Percentiles rank a stretch among this genome's conserved stretches.
Conservation (phyloP, 2,888 invertebrate genomes). For the Steinernema carpocapsae region DNA sequence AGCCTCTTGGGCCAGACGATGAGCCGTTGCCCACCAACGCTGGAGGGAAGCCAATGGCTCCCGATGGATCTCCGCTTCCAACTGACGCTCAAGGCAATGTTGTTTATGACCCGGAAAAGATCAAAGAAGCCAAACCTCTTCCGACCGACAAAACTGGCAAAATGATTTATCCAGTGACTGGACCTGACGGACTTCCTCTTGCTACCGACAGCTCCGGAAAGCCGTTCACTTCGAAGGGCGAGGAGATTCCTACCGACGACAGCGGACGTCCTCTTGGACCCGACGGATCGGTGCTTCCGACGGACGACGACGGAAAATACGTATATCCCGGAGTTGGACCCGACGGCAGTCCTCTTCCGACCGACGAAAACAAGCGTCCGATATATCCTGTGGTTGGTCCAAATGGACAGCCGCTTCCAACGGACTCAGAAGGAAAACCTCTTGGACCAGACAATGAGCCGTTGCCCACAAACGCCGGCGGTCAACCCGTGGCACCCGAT, state of each 20-base stretch:
- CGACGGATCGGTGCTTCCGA: conserved; percentile 36
- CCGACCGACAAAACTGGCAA: conserved; percentile 39
- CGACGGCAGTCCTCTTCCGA: conserved; percentile 39
- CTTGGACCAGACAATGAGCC: conserved; percentile 50
- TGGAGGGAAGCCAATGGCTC: conserved; percentile 42
- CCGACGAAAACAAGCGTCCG: conserved; percentile 41
- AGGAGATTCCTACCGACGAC: conserved; percentile 34
- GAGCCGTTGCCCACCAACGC: conserved; percentile 44
- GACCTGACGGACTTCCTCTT: conserved; percentile 33
- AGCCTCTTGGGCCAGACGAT: not conserved
- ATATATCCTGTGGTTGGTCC: conserved; percentile 45
- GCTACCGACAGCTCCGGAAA: conserved; percentile 45
- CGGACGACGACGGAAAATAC: conserved; percentile 34
- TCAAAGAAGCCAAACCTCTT: conserved; percentile 16
- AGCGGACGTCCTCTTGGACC: conserved; percentile 38
- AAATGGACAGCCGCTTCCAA: conserved; percentile 44
- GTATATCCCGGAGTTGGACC: conserved; percentile 35
- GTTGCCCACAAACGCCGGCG: conserved; percentile 44
- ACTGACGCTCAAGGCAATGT: conserved; percentile 43
- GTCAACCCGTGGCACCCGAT: conserved; percentile 36
- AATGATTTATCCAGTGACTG: conserved; percentile 39
- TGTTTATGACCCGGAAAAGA: conserved; percentile 34
- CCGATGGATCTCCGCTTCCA: conserved; percentile 41
- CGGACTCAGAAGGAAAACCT: conserved; percentile 43
- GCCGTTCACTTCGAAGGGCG: conserved; percentile 35